These are phyloP conservation scores for Mystacornis crossleyi DNA, from an alignment of 2,113 vertebrate genomes.

Conservation along the genomic window DNA sequence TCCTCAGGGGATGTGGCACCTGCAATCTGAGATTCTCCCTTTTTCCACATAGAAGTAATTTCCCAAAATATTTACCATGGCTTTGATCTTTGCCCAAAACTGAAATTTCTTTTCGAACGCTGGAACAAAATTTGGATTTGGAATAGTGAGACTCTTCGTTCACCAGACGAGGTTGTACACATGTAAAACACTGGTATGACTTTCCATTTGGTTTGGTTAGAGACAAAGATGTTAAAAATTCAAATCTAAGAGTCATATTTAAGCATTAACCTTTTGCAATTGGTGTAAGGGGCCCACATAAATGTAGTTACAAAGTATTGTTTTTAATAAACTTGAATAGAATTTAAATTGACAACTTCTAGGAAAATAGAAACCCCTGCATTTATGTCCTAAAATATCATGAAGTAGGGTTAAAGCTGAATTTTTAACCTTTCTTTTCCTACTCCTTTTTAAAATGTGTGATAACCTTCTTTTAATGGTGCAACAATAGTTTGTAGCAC, in stretches of 20 bases:
- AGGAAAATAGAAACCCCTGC: not conserved
- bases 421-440: not conserved
- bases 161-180: not conserved
- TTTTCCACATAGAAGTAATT: not conserved
- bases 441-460: not conserved
- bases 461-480: not conserved
- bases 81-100: slow-evolving; percentile 26
- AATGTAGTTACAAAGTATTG: not conserved
- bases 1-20: not conserved
- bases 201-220: not conserved
- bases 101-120: not conserved
- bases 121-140: not conserved
- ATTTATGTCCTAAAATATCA: not conserved
- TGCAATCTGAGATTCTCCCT: slow-evolving; percentile 34
- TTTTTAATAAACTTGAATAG: not conserved
- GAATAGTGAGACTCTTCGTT: not conserved
- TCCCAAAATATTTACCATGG: slow-evolving; percentile 26
- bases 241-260: not conserved
- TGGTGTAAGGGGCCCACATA: not conserved
- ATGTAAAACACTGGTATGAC: not conserved
- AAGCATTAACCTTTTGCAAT: not conserved
- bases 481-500: not conserved
- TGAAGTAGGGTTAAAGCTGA: not conserved
- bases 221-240: not conserved
- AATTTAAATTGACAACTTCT: not conserved